These are phyloP conservation scores for Montipora sp. DNA, from an alignment of 64 coral and sea anemone genomes.

Conservation along the genomic window DNA sequence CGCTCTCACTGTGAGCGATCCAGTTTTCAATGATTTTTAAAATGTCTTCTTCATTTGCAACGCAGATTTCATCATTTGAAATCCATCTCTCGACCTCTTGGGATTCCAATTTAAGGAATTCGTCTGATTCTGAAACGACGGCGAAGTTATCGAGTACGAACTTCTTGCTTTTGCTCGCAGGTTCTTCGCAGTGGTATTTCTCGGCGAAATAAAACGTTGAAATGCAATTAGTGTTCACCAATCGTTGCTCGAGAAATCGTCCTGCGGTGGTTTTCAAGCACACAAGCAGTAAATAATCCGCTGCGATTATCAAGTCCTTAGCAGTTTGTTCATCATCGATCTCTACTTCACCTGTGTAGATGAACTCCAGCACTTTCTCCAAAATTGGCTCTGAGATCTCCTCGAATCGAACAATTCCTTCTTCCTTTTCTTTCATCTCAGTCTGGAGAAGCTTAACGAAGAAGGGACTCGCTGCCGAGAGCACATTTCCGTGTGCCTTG, in stretches of 20 bases:
- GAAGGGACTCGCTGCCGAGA: constrained; percentile 4
- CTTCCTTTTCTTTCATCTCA: constrained; percentile 45
- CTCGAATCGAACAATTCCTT: neutral
- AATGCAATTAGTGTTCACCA: neutral
- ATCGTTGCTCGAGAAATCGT: neutral
- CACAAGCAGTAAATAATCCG: constrained; percentile 22
- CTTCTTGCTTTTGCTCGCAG: neutral
- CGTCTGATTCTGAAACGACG: neutral
- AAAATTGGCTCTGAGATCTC: neutral
- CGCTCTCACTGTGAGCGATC: neutral
- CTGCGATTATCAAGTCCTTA: neutral
- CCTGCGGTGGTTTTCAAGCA: neutral
- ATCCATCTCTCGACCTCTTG: neutral
- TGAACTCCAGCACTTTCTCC: constrained; percentile 1
- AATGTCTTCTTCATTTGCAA: neutral
- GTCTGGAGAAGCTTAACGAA: neutral
- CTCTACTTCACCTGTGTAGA: constrained; percentile 2
- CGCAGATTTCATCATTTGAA: constrained; percentile 3
- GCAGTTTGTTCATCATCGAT: neutral
- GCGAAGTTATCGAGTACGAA: constrained; percentile 1
- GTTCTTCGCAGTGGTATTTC: neutral
- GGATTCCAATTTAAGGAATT: neutral
- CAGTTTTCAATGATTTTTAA: constrained; percentile 15
- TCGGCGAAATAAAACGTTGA: neutral
- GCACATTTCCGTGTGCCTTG: neutral